phyloP scores from a whole-genome alignment of 2,113 vertebrate genomes.

The Gymnorhina tibicen region DNA sequence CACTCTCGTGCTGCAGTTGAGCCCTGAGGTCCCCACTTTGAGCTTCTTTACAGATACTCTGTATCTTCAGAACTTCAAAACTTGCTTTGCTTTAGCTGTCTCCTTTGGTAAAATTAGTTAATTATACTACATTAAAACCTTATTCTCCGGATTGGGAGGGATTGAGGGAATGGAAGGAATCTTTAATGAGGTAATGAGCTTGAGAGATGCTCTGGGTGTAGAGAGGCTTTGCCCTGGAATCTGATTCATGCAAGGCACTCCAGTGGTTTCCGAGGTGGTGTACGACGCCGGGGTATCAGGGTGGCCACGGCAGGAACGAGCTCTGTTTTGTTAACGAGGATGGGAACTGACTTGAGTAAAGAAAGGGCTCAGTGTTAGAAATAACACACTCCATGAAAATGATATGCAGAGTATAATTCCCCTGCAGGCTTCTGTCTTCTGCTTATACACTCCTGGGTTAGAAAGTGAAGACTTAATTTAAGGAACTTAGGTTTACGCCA shows the following conservation, averaged over 20 bases:
- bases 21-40: not conserved
- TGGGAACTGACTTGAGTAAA: constrained; percentile 8
- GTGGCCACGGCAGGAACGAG: not conserved
- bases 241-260: not conserved
- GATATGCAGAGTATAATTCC: constrained; percentile 57
- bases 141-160: not conserved
- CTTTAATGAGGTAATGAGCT: not conserved
- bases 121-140: not conserved
- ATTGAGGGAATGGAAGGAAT: not conserved
- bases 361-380: not conserved
- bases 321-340: not conserved
- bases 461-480: constrained; percentile 63
- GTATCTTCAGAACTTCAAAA: not conserved
- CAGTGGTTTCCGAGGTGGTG: not conserved
- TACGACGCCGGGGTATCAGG: not conserved
- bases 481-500: constrained; percentile 44
- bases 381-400: constrained; percentile 1
- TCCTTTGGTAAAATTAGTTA: not conserved
- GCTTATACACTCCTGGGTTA: constrained; percentile 43
- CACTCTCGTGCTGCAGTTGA: rapidly evolving
- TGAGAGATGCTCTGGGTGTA: not conserved
- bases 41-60: not conserved
- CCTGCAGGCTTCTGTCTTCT: constrained; percentile 61
- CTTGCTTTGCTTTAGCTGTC: not conserved
- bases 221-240: not conserved